These are phyloP conservation scores for Macrobrachium nipponense DNA, from an alignment of 1,140 invertebrate genomes.

Conservation along the genomic window DNA sequence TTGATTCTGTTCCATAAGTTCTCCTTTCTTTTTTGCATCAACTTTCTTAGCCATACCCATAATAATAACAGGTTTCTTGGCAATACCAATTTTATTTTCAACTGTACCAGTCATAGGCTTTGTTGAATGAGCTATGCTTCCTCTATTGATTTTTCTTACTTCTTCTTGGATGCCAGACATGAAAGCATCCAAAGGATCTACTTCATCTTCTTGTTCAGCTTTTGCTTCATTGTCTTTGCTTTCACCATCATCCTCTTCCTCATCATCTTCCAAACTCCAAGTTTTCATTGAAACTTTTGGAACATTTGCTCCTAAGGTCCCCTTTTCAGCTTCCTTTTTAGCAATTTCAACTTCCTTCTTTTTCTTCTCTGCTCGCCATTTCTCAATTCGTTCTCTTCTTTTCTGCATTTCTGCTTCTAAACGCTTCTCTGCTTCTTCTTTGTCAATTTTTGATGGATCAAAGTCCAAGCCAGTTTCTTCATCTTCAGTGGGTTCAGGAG, in stretches of 20 bases:
- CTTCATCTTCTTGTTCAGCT: slow-evolving; percentile 75
- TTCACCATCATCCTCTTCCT: slow-evolving; percentile 69
- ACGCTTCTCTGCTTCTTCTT: slow-evolving; percentile 81
- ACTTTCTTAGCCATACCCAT: slow-evolving; percentile 93
- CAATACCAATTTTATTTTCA: slow-evolving; percentile 57
- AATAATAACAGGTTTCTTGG: slow-evolving; percentile 79
- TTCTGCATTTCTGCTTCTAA: slow-evolving; percentile 97
- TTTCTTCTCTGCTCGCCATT: slow-evolving; percentile 90
- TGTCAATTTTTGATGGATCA: slow-evolving; percentile 80
- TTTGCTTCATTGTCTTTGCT: slow-evolving; percentile 61
- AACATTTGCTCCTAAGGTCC: slow-evolving; percentile 69
- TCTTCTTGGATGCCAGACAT: slow-evolving; percentile 92
- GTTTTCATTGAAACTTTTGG: slow-evolving; percentile 74
- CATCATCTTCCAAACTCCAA: slow-evolving; percentile 93
- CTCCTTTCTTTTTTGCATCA: slow-evolving; percentile 84
- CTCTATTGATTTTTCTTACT: slow-evolving; percentile 86
- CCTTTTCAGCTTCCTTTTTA: slow-evolving; percentile 79
- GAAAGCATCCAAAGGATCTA: slow-evolving; percentile 96
- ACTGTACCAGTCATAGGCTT: not conserved
- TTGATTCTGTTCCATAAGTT: slow-evolving; percentile 97
- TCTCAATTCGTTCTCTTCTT: slow-evolving; percentile 90
- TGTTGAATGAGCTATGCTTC: slow-evolving; percentile 27
- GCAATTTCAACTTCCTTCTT: slow-evolving; percentile 83
- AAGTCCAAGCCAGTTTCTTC: slow-evolving; percentile 74
- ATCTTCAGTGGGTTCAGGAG: slow-evolving; percentile 50